A percentile compares a stretch with the other conserved stretches of the same genome.
These are phyloP conservation scores for Trididemnum nubilum DNA, from an alignment of 23 tunicate genomes.

Conservation along the genomic window DNA sequence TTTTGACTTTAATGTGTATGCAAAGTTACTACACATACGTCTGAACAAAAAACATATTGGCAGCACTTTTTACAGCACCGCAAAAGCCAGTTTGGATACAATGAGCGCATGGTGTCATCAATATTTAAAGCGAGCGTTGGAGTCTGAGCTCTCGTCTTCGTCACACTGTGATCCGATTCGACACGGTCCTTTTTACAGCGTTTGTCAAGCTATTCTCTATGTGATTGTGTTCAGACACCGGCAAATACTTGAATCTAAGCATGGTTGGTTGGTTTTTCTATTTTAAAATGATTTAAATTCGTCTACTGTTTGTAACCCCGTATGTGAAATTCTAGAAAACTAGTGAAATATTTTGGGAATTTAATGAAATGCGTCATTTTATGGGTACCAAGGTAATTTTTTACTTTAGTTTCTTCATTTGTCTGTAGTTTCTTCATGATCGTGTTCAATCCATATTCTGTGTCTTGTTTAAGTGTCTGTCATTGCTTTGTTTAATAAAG, in stretches of 20 bases:
- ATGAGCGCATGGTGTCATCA: slow-evolving; percentile 44
- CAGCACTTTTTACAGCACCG: slow-evolving; percentile 30
- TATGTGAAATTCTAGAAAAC: not conserved
- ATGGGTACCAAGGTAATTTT: too few species aligned
- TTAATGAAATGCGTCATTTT: not conserved
- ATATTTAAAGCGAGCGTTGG: slow-evolving; percentile 35
- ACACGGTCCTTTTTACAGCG: slow-evolving; percentile 68
- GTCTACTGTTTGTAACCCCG: not conserved
- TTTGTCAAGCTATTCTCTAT: slow-evolving; percentile 79
- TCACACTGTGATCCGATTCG: slow-evolving; percentile 28
- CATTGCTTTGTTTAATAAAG: too few species aligned
- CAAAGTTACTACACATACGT: too few species aligned
- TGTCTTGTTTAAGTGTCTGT: too few species aligned
- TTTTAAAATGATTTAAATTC: not conserved
- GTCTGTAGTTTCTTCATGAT: too few species aligned
- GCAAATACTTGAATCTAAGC: slow-evolving; percentile 36
- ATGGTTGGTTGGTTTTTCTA: too few species aligned
- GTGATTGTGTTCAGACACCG: slow-evolving; percentile 51
- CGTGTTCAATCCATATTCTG: too few species aligned
- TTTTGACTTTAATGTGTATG: too few species aligned
- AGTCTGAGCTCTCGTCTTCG: not conserved
- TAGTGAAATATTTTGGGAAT: not conserved
- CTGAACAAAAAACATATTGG: too few species aligned
- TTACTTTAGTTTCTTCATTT: too few species aligned
- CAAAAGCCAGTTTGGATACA: slow-evolving; percentile 22